phyloP scores from a whole-genome alignment of 2,888 invertebrate genomes.

The Anoplius nigerrimus region DNA sequence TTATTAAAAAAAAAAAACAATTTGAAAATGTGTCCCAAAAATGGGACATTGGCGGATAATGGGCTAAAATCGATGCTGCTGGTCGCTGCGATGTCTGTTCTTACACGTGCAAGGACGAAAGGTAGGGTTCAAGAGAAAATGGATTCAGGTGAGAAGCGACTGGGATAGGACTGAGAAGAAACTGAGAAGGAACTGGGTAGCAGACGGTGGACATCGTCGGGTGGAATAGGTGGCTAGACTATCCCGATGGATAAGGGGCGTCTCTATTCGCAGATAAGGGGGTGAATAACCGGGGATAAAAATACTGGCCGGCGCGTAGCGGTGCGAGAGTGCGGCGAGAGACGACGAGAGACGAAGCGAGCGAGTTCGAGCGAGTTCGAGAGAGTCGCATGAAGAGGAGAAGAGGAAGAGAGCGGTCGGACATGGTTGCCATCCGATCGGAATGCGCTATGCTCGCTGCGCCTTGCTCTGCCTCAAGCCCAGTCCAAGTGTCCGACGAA shows the following conservation, averaged over 20 bases:
- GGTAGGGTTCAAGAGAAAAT: not conserved
- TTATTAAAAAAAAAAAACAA: no score
- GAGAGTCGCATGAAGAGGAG: constrained; percentile 16
- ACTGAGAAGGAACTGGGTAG: no score
- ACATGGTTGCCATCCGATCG: constrained; percentile 67
- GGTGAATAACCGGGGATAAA: constrained; percentile 74
- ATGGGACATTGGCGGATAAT: no score
- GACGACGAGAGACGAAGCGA: constrained; percentile 27
- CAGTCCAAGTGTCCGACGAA: constrained; percentile 65
- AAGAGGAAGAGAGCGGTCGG: constrained; percentile 56
- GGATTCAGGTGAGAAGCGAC: no score
- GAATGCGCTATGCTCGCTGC: constrained; percentile 65
- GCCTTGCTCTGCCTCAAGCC: constrained; percentile 57
- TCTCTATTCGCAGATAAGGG: constrained; percentile 64
- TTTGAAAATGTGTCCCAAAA: no score
- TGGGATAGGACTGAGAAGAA: no score
- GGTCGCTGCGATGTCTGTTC: no score
- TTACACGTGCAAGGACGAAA: not conserved
- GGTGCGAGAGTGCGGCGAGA: constrained; percentile 35
- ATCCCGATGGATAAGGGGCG: constrained; percentile 46
- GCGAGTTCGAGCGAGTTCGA: constrained; percentile 24
- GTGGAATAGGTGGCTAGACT: constrained; percentile 1
- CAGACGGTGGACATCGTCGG: not conserved
- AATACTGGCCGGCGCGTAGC: constrained; percentile 65
- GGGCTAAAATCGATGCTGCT: no score